Evolutionary conservation across 2,888 invertebrate genomes (phyloP), one percentile per base, ranked within the genome.

Genomic region (Tiphia femorata): DNA sequence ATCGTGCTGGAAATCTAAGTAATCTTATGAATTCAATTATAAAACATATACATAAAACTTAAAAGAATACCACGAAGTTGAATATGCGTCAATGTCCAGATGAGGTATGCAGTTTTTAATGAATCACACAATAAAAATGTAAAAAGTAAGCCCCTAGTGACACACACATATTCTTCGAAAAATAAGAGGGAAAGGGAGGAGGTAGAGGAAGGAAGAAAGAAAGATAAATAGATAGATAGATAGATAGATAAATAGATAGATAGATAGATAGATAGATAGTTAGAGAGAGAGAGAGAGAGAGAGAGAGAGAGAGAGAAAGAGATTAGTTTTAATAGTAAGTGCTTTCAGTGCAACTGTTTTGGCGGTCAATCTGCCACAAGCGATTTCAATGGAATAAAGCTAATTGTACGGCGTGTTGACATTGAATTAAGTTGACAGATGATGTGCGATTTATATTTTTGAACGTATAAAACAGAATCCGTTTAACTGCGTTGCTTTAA

Each of bases 61-160:
- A n/a, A n/a, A n/a, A n/a, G n/a, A n/a, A n/a, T n/a, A n/a, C n/a
- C n/a, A n/a, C n/a, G n/a, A n/a, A n/a, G n/a, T n/a, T n/a, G n/a
- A n/a, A 29, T n/a, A 19, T 6, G 12, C 16, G 21, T 30, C 21
- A 2, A 7, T 33, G 25, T 30, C 44, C 43, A 48, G 14, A 17
- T n/a, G 25, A 49, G 6, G 42, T 33, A 60, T 37, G 44, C 44
- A 40, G 63, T 38, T 61, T 61, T 57, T 41, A 68, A 62, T 76
- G 75, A 75, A 73, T 76, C 74, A 74, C 71, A 63, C 49, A 49
- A 55, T 25, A 44, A 65, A 57, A 62, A 64, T 56, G 54, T 62
- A 49, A 64, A 67, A 64, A 64, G 59, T 66, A 62, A 64, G 65
- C 64, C 63, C 67, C 61, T 60, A 52, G 58, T 75, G 76, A 76